These are phyloP conservation scores for Rhagonycha lutea DNA, from an alignment of 2,888 invertebrate genomes.

Conservation along the genomic window DNA sequence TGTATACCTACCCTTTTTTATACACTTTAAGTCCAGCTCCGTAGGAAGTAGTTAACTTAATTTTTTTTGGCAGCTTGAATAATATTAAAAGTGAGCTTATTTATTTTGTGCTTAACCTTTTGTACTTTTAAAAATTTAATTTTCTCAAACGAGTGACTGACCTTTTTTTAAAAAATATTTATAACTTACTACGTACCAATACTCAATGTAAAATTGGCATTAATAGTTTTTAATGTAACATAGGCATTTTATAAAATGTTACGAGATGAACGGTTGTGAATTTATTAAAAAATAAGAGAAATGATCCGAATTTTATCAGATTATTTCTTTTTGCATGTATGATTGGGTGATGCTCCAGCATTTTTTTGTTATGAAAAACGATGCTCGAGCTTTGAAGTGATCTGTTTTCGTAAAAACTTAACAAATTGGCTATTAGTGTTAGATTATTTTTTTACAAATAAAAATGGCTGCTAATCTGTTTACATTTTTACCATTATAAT, in stretches of 20 bases:
- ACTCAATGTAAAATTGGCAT: slow-evolving; percentile 31
- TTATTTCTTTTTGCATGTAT: slow-evolving; percentile 13
- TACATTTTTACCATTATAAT: neutral
- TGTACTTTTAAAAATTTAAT: slow-evolving; percentile 1
- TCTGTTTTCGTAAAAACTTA: slow-evolving; percentile 40
- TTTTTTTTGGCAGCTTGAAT: slow-evolving; percentile 39
- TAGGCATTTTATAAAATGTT: slow-evolving; percentile 32
- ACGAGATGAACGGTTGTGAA: slow-evolving; percentile 28
- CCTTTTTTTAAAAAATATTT: slow-evolving; percentile 21
- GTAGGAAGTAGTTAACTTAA: slow-evolving; percentile 30
- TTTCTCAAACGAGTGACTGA: slow-evolving; percentile 28
- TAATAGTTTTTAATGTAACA: slow-evolving; percentile 30
- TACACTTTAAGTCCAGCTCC: slow-evolving; percentile 37
- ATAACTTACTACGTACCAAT: slow-evolving; percentile 25
- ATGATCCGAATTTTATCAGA: neutral
- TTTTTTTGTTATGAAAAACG: slow-evolving; percentile 1
- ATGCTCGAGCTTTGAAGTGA: slow-evolving; percentile 18
- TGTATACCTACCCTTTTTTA: slow-evolving; percentile 52
- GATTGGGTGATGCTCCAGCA: slow-evolving; percentile 15
- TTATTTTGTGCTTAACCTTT: slow-evolving; percentile 20
- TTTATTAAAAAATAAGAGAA: slow-evolving; percentile 10
- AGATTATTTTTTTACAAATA: slow-evolving; percentile 75
- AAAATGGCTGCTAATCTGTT: slow-evolving; percentile 55
- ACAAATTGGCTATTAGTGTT: slow-evolving; percentile 69
- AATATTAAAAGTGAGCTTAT: slow-evolving; percentile 29